Evolutionary conservation across 64 coral and sea anemone species (phyloP).

Genomic region (Montipora efflorescens): DNA sequence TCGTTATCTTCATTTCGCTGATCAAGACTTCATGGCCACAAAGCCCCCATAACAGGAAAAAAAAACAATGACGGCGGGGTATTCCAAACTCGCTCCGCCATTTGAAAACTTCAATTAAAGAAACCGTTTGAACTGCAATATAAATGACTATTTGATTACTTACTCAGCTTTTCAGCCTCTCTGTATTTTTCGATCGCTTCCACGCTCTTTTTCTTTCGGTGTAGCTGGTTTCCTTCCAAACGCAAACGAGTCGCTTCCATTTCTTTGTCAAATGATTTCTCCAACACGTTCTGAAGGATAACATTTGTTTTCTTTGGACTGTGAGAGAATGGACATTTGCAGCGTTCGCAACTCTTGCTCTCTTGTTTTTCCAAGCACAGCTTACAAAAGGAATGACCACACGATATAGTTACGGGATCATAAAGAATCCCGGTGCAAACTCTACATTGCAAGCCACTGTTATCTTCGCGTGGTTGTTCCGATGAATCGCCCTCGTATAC

Average conservation of each 20-base stretch:
- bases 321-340: constrained; percentile 26
- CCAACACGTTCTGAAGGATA: constrained; percentile 70
- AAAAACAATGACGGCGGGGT: too few relatives aligned
- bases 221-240: constrained; percentile 69
- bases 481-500: not conserved
- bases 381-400: constrained; percentile 62
- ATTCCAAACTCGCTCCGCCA: too few relatives aligned
- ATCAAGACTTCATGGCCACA: not conserved
- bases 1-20: not conserved
- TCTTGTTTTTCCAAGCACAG: constrained; percentile 68
- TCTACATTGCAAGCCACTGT: constrained; percentile 19
- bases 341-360: constrained; percentile 50
- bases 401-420: constrained; percentile 48
- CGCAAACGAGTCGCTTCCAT: constrained; percentile 42
- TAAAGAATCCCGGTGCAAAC: constrained; percentile 39
- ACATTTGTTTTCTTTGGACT: constrained; percentile 64
- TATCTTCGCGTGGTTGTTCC: not conserved
- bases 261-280: constrained; percentile 72
- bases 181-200: constrained; percentile 71
- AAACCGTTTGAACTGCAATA: too few relatives aligned
- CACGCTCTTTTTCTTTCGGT: constrained; percentile 33
- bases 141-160: constrained; percentile 3
- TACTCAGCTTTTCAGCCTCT: constrained; percentile 74
- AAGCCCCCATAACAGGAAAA: not conserved
- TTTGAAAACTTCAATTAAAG: too few relatives aligned